Evolutionary conservation across 2,113 vertebrate genomes (phyloP), one percentile per base, ranked within the genome.

Genomic region (Phalacrocorax brasilianus): DNA sequence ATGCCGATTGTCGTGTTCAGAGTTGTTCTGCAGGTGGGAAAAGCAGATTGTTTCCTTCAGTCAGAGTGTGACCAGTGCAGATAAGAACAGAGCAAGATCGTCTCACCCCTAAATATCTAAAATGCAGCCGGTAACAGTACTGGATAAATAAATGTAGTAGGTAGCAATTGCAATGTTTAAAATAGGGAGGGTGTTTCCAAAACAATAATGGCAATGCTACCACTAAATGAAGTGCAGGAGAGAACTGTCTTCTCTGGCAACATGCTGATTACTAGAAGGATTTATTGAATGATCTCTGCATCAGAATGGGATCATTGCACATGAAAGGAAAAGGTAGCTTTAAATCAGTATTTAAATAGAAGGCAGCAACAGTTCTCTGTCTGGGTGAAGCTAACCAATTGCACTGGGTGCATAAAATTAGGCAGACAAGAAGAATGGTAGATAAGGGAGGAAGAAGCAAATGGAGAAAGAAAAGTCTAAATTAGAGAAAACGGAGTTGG

Each of bases 61-160:
- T 61, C 33, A 17, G 65, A 62, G 56, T 23, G 18, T 19, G 35
- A 23, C 28, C 59, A 3, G 18, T 9, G 8, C 44, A 38, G 35
- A 27, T 9, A 55, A 55, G 52, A 85, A 20, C 53, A 70, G 49
- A 77, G 76, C 0, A 35, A 18, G 21, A 52, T 32, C 15, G 20
- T 24, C 50, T 79, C 24, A 6, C 24, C 32, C 42, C 11, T 22
- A 8, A 56, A 33, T 40, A 28, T 5, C 40, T 58, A 2, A 79
- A 75, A 12, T 11, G 28, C 63, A 49, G 11, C 74, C 17, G 5
- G 6, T 17, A 12, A 5, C 19, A 9, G 17, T 9, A 9, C 35
- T 56, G 65, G 26, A 16, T 42, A 7, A 3, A 1, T 8, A 7
- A 42, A 21, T 0, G 7, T 18, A 33, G 59, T 42, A 12, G 28